Evolutionary conservation across 2,797 vertebrate species (phyloP), one percentile per base, ranked within the genome.

Genomic region (Steatocranus sp.): DNA sequence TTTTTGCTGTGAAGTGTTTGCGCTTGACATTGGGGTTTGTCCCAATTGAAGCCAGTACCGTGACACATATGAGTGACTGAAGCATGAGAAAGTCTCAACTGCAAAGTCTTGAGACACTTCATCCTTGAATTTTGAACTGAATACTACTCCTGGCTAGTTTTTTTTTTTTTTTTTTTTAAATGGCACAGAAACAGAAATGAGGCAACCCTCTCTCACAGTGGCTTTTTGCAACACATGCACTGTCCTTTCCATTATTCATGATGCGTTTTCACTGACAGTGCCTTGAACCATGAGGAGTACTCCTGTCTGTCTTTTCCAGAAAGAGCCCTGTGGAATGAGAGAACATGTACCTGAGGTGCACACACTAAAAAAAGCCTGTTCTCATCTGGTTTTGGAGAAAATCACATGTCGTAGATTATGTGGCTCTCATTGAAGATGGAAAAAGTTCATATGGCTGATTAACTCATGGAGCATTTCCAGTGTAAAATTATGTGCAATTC

Each of bases 211-310:
- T 74, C 86, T 86, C 87, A 84, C 80, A 85, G 48, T 80, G 81
- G 81, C 85, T 93, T 92, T 87, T 87, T 91, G 91, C 91, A 91
- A 84, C 82, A 66, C 85, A 86, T 89, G 87, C 75, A 85, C 83
- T 75, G 70, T 90, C 87, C 86, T 79, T 79, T 94, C 80, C 93
- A 94, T 94, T 93, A 94, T 95, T 94, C 88, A 94, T 95, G 90
- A 90, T 83, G 87, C 90, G 86, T 93, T 93, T 92, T 91, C 91
- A 86, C 92, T 91, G 93, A 91, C 88, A 75, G 87, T 61, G 88
- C 86, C 89, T 89, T 91, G 89, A 94, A 92, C 93, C 89, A 91
- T 79, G 84, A 89, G 88, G 82, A 84, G 76, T 76, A 78, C 80
- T 89, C 78, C 87, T 91, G 88, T 86, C 88, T 91, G 89, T 90